A percentile compares a stretch with the other conserved stretches of the same genome.
Evolutionary conservation across 2,888 invertebrate species (phyloP).

Genomic region (Chalcis sispes): DNA sequence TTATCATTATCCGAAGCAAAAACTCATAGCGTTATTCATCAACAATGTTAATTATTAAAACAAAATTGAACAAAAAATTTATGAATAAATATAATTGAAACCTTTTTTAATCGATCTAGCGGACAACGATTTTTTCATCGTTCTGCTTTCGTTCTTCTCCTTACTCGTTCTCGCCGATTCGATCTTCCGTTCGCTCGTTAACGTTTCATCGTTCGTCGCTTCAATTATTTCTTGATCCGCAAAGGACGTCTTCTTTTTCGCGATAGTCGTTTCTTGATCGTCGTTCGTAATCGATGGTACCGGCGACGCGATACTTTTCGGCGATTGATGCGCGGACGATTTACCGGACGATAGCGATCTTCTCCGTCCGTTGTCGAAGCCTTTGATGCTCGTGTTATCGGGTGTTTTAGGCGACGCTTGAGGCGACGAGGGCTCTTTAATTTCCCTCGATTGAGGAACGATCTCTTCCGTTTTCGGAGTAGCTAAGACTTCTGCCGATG

Average conservation of each 20-base stretch:
- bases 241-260: constrained; percentile 60
- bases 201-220: neutral
- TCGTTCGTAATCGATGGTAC: constrained; percentile 23
- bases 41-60: neutral
- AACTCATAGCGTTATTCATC: constrained; percentile 54
- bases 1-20: constrained; percentile 59
- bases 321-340: constrained; percentile 6
- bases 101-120: constrained; percentile 58
- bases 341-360: constrained; percentile 62
- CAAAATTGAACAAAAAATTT: neutral
- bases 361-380: constrained; percentile 69
- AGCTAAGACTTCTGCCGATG: neutral
- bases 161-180: too few species aligned
- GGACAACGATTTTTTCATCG: constrained; percentile 55
- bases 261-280: constrained; percentile 27
- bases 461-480: neutral
- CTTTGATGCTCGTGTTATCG: constrained; percentile 61
- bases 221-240: constrained; percentile 5
- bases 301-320: constrained; percentile 50
- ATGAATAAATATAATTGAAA: constrained; percentile 43
- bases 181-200: too few species aligned
- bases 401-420: constrained; percentile 12
- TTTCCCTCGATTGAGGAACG: neutral
- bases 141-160: neutral
- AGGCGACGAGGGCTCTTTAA: neutral